These are phyloP conservation scores for Conger conger DNA, from an alignment of 2,113 vertebrate genomes.

Conservation along the genomic window DNA sequence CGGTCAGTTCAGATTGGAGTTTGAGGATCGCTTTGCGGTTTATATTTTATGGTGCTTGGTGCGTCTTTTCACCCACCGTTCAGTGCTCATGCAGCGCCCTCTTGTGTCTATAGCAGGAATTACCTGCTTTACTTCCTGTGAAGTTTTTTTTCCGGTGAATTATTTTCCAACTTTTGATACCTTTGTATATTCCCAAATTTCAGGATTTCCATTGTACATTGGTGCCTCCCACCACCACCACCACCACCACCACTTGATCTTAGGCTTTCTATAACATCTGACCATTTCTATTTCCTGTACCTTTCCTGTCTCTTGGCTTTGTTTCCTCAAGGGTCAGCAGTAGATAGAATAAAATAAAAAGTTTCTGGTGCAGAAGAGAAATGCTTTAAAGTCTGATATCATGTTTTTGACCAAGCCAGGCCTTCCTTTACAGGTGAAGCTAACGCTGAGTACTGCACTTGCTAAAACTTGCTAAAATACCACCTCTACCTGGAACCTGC, in stretches of 20 bases:
- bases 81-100: background rate
- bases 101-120: background rate
- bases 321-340: background rate
- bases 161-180: too few species aligned
- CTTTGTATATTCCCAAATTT: too few species aligned
- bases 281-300: too few species aligned
- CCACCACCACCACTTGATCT: too few species aligned
- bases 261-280: too few species aligned
- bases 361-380: background rate
- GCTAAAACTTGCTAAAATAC: background rate
- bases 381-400: background rate
- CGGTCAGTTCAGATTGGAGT: too few species aligned
- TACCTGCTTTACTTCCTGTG: background rate
- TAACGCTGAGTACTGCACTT: background rate
- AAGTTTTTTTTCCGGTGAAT: too few species aligned
- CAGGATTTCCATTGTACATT: too few species aligned
- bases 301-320: too few species aligned
- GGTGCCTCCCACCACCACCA: too few species aligned
- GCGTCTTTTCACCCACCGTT: background rate
- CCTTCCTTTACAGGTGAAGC: background rate
- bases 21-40: background rate
- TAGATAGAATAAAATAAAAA: background rate
- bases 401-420: background rate
- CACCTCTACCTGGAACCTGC: background rate
- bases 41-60: background rate